A percentile compares a stretch with the other conserved stretches of the same genome.
Conservation (phyloP, 2,113 vertebrate genomes). For the Pleuronectes platessa region DNA sequence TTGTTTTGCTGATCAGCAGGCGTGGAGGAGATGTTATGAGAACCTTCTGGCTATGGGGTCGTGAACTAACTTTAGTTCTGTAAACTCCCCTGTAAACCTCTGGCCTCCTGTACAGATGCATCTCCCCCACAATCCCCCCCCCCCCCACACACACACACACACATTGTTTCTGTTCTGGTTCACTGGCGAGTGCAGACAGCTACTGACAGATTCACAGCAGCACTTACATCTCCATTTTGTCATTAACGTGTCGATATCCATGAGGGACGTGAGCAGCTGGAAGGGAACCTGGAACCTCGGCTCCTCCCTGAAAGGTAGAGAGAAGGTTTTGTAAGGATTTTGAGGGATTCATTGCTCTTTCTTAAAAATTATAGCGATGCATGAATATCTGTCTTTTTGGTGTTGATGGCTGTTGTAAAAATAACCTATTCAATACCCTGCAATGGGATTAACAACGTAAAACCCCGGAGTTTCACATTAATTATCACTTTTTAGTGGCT, state of each 20-base stretch:
- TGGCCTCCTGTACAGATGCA: neutral
- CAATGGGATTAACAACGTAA: conserved; percentile 1
- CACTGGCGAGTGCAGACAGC: neutral
- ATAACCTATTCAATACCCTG: neutral
- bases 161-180: neutral
- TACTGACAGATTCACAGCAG: neutral
- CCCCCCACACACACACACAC: too few relatives aligned
- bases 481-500: conserved; percentile 33
- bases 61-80: neutral
- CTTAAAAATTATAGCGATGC: neutral
- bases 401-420: conserved; percentile 10
- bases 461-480: conserved; percentile 11
- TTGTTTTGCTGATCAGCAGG: neutral
- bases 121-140: too few relatives aligned
- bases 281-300: conserved; percentile 97
- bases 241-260: conserved; percentile 95
- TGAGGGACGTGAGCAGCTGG: conserved; percentile 93
- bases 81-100: neutral
- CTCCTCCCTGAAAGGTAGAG: conserved; percentile 86
- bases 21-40: neutral
- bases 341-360: neutral
- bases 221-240: conserved; percentile 98
- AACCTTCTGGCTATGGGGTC: neutral
- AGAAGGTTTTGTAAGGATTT: neutral
- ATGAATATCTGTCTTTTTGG: neutral